Evolutionary conservation across 2,888 invertebrate genomes (phyloP).

Genomic region (Pollenia angustigena): DNA sequence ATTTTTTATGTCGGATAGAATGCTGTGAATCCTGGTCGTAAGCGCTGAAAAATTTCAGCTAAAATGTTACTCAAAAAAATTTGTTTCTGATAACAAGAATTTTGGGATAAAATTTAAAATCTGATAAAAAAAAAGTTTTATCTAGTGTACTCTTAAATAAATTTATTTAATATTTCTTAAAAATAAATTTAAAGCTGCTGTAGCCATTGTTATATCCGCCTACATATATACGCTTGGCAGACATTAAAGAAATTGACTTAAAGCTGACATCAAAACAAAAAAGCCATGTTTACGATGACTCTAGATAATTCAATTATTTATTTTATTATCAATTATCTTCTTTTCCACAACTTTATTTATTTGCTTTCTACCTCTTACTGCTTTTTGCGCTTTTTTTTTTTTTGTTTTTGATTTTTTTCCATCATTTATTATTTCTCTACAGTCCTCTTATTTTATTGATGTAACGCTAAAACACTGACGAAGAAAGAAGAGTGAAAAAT

Average conservation of each 20-base stretch:
- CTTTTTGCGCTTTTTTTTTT: background rate
- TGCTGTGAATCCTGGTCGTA: no score
- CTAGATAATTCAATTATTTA: constrained; percentile 66
- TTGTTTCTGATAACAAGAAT: no score
- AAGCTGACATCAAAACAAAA: constrained; percentile 53
- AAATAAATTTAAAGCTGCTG: constrained; percentile 15
- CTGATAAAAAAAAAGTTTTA: no score
- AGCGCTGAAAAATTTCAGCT: no score
- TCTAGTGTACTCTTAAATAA: no score
- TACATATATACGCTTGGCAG: background rate
- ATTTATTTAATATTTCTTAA: no score
- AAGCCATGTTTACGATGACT: constrained; percentile 47
- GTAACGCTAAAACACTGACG: constrained; percentile 26
- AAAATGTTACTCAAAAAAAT: no score
- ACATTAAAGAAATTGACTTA: constrained; percentile 47
- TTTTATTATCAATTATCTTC: constrained; percentile 70
- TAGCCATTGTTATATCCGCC: background rate
- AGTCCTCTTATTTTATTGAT: constrained; percentile 46
- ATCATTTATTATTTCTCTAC: constrained; percentile 1
- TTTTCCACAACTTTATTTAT: constrained; percentile 65
- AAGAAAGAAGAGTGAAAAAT: background rate
- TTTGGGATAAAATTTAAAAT: no score
- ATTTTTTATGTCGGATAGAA: no score
- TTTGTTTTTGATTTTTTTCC: background rate
- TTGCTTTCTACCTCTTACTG: constrained; percentile 37